Evolutionary conservation across 2,797 vertebrate genomes (phyloP), one percentile per base, ranked within the genome.

Genomic region (Darevskia nairensis): DNA sequence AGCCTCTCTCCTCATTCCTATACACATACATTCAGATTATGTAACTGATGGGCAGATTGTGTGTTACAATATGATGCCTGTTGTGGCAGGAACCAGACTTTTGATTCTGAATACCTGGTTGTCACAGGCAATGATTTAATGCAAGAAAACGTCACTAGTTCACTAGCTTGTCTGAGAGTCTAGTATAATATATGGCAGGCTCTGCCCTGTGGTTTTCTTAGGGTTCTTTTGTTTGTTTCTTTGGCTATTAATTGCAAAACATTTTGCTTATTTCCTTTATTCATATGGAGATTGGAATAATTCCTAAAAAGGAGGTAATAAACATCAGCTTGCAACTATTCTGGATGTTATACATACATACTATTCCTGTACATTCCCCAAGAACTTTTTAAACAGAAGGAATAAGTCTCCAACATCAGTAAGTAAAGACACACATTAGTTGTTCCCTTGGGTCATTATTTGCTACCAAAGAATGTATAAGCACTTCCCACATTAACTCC

Each of bases 21-120:
- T 71, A 85, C 8, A 29, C 29, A 85, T 68, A 50, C 39, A 25
- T 17, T 7, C 85, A 86, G 80, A 27, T 90, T 0, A 0, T 15
- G 25, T 80, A 86, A 35, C 41, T 41, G 84, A 91, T 72, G 50
- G 87, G 90, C 11, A 8, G 78, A 84, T 82, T 85, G 68, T 84
- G 88, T 76, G 68, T 0, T 88, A 80, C 80, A 87, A 86, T 35
- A 35, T 0, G 90, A 81, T 87, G 66, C 25, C 15, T 89, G 74
- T 86, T 90, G 86, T 88, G 89, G 93, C 85, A 94, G 84, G 93
- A 91, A 72, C 15, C 23, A 21, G 25, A 68, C 90, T 91, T 91
- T 39, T 2, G 0, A 66, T 91, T 89, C 89, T 89, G 91, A 94
- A 92, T 76, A 88, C 85, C 76, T 87, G 80, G 88, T 90, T 82